Conservation (phyloP, 2,888 invertebrate genomes). For the Eumacrocentrus americanus region DNA sequence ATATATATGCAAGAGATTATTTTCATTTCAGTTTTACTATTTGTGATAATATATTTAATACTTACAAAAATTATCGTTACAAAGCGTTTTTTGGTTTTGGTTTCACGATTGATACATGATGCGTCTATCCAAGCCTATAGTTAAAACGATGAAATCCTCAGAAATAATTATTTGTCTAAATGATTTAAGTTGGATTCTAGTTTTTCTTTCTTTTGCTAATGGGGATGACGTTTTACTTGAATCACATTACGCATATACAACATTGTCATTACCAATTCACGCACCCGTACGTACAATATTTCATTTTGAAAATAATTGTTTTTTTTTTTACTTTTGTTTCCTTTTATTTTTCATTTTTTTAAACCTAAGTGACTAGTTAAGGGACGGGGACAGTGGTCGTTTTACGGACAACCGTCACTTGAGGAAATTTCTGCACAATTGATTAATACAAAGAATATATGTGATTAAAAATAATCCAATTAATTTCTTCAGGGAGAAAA, state of each 20-base stretch:
- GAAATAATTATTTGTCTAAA: constrained; percentile 22
- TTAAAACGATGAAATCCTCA: constrained; percentile 22
- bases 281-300: constrained; percentile 14
- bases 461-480: not conserved
- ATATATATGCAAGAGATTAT: too few relatives aligned
- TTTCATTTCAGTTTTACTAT: constrained; percentile 33
- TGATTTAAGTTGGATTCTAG: constrained; percentile 33
- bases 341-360: constrained; percentile 19
- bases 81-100: constrained; percentile 34
- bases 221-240: constrained; percentile 23
- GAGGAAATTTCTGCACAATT: constrained; percentile 2
- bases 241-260: constrained; percentile 38
- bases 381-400: constrained; percentile 41
- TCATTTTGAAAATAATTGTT: constrained; percentile 37
- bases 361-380: constrained; percentile 35
- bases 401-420: constrained; percentile 31
- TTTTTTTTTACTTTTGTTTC: constrained; percentile 30
- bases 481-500: too few relatives aligned
- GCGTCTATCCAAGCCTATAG: constrained; percentile 15
- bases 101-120: constrained; percentile 16
- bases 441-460: not conserved
- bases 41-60: constrained; percentile 35
- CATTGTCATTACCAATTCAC: constrained; percentile 29
- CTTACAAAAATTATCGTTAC: constrained; percentile 44
- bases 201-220: constrained; percentile 14